Evolutionary conservation across 2,113 vertebrate species (phyloP), one percentile per base, ranked within the genome.

Genomic region (Rhea americana): DNA sequence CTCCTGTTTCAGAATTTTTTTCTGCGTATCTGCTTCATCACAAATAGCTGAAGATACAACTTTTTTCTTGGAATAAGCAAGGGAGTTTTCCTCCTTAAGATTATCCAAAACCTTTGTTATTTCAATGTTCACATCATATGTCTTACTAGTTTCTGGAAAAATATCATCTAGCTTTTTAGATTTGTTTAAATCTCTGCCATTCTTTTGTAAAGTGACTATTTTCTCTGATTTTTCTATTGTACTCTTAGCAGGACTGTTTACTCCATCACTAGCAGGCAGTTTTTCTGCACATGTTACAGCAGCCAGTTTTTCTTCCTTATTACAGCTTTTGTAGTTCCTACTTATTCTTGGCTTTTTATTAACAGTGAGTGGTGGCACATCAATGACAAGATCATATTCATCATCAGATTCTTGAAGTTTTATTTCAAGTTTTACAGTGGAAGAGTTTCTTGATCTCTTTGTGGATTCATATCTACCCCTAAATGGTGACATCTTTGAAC

Each of bases 361-460:
- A 50, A 93, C 78, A 80, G 91, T 87, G 9, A 92, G 48, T 20
- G 92, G 77, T 65, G 96, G 93, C 41, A 95, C 58, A 93, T 98
- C 98, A 86, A 98, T 98, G 39, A 98, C 90, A 82, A 98, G 96
- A 28, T 94, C 63, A 20, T 93, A 32, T 39, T 98, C 97, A 65
- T 98, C 97, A 85, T 95, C 96, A n/a, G 95, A 97, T 15, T 98
- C 86, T 66, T 93, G 17, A 67, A 95, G 94, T 51, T 97, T 93
- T 47, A 96, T 86, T 93, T 85, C 32, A 73, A 81, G 32, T 88
- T 70, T 94, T 81, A 81, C 58, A 13, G 37, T 35, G 28, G 85
- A 96, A 85, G 56, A 24, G 47, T 11, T 48, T 73, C 84, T 79
- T 17, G n/a, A 85, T 67, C 84, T 58, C 26, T 87, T 91, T 37